Base-by-base conservation (phyloP, 2,797 vertebrate genomes). In the Merluccius polli region DNA sequence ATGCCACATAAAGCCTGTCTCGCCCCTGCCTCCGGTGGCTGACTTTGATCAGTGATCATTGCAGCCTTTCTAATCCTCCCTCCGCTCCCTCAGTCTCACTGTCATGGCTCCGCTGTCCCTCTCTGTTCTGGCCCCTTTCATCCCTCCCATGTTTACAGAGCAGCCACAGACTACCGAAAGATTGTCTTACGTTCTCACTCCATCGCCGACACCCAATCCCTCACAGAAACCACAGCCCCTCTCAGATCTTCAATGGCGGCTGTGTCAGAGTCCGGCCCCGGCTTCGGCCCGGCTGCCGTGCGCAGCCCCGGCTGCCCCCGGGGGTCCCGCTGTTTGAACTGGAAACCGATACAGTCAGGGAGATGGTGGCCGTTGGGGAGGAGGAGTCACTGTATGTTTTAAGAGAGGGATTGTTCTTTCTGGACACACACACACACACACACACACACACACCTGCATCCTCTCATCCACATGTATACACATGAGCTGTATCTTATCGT, bases 41-140 rank as follows among this genome's bases (percentile, higher is more conserved):
- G 89, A 90, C 92, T 94, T 94, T 94, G 91, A 93, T 93, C 92
- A 92, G 84, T 90, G 92, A 86, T 93, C 91, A 92, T 91, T 93
- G 90, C 88, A 90, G 90, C 88, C 90, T 91, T 91, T 92, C 88
- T 92, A 92, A 93, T 93, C 92, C 92, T 86, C 86, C 72, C 89
- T 86, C 88, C 91, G 81, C 89, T 89, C 88, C 29, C 65, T 27
- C 65, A 86, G 90, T 92, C 91, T 93, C 91, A 88, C 90, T 93
- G 92, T 94, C 91, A 91, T 89, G 87, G 89, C 90, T 91, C 90
- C 90, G 91, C 90, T 91, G 86, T 92, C 89, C 88, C 85, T 87
- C 89, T 90, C 87, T 92, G 91, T 92, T 92, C 92, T 92, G 89
- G 77, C 82, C 85, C 88, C 90, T 93, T 92, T 93, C 90, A 93